Evolutionary conservation across 2,888 invertebrate genomes (phyloP), one percentile per base, ranked within the genome.

Genomic region (Perizoma affinitatum): DNA sequence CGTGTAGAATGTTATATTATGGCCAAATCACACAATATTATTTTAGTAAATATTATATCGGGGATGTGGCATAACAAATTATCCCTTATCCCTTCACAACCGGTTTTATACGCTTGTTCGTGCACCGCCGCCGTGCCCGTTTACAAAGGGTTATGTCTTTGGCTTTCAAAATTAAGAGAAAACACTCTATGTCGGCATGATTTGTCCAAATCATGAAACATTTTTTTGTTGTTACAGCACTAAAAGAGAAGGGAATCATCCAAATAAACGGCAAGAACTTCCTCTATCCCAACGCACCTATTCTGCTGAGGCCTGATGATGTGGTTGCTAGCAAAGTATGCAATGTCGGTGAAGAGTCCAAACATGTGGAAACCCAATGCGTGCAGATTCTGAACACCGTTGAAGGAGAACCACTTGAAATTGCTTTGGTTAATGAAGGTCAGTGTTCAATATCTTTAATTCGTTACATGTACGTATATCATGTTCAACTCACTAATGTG

Each of bases 371-470:
- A 22, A 74, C 86, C 0, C 94, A 94, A 67, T 95, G 95, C 68
- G 70, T 94, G 3, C 94, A 94, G 70, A 74, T 93, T 0, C 68
- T 95, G 22, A 85, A 93, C 65, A 86, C 93, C 0, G 76, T 82
- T 5, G 78, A 89, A 10, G 90, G 88, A 57, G 90, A 93, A 47
- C 79, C 87, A 0, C 79, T 95, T 9, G 95, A 95, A 74, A 71
- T 95, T 5, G 86, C 94, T 45, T 75, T 95, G 46, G 92, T 94
- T 8, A 94, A 95, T 74, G 93, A 94, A 91, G 95, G 95, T 93
- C 70, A 36, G 54, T 63, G 6, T 3, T 6, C 5, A 6, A 2
- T 10, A 44, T 6, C 6, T 22, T 6, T 1, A 22, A 22, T 2
- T 2, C 22, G 3, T 1, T 11, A 44, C 4, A 38, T 38, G 38